Base-by-base conservation (phyloP, 2,113 vertebrate species). In the Tauraco erythrolophus region DNA sequence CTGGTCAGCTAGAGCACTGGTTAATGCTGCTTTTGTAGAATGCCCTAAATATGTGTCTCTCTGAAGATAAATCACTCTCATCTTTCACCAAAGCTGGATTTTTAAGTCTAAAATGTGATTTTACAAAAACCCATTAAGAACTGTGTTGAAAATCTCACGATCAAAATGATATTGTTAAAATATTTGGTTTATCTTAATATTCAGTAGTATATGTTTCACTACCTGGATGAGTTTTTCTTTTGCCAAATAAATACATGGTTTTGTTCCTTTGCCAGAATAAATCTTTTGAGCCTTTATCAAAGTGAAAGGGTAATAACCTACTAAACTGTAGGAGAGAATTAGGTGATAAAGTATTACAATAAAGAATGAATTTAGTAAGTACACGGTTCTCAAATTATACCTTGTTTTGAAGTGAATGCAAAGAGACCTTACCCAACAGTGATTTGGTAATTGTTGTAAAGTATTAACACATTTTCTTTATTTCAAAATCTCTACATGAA, bases 271-370 rank as follows among this genome's bases (percentile, higher is more conserved):
- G 95, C 94, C 95, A 96, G 88, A 84, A 72, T 74, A 95, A 96
- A 84, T 74, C 87, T 85, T 97, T 91, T 94, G 94, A 96, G 93
- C 64, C 43, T 95, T 95, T 97, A 96, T 94, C 95, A 95, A 95
- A 96, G 92, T 91, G 77, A 97, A 96, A 89, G 82, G 60, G 48
- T 93, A 97, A 92, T 95, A 94, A 92, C 75, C 61, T 92, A 53
- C 87, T 95, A 95, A 92, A 87, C 22, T 11, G 45, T 91, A 61
- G 48, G 79, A 88, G 94, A 92, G 53, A 96, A 97, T 84, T 95
- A 68, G 83, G 72, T 94, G 89, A 87, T 93, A 95, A 97, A 95
- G 87, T 84, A 64, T 84, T 94, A 62, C 68, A 81, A 58, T 69
- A 89, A 83, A 93, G 71, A 95, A 72, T 87, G 5, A 95, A 87